These are phyloP conservation scores for Chaitophorus viminalis DNA, from an alignment of 2,888 invertebrate genomes.

Conservation along the genomic window DNA sequence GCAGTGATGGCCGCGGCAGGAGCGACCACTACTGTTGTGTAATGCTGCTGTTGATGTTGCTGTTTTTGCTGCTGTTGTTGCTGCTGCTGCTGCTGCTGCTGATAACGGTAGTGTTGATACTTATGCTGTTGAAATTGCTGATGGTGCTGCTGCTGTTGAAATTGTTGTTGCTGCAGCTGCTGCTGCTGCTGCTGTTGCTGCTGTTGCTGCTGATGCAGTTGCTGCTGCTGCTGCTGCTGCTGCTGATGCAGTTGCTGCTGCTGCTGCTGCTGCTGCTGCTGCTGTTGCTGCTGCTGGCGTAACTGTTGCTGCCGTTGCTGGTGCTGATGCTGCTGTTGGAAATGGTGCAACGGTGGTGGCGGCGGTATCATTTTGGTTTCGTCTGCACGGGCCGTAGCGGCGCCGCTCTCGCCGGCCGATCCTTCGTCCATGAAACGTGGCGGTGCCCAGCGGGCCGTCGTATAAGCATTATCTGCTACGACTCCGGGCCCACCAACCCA, in stretches of 20 bases:
- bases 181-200: neutral
- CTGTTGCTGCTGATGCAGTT: slow-evolving; percentile 5
- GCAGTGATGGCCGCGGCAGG: neutral
- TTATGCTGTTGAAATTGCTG: neutral
- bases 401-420: slow-evolving; percentile 63
- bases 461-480: slow-evolving; percentile 17
- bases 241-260: neutral
- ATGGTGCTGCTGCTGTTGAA: neutral
- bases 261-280: neutral
- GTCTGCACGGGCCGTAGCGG: slow-evolving; percentile 59
- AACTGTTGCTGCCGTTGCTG: slow-evolving; percentile 63
- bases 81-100: slow-evolving; percentile 64
- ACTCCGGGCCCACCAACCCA: slow-evolving; percentile 35
- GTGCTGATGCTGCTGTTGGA: slow-evolving; percentile 64
- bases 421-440: slow-evolving; percentile 60
- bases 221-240: slow-evolving; percentile 16
- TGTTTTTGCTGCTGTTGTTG: slow-evolving; percentile 55
- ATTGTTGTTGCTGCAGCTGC: neutral
- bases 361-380: neutral
- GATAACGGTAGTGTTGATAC: slow-evolving; percentile 46
- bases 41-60: neutral
- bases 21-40: neutral
- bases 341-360: slow-evolving; percentile 7
- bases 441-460: neutral
- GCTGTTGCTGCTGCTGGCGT: slow-evolving; percentile 64